Conservation (phyloP, 2,113 vertebrate genomes). For the Mobula birostris region DNA sequence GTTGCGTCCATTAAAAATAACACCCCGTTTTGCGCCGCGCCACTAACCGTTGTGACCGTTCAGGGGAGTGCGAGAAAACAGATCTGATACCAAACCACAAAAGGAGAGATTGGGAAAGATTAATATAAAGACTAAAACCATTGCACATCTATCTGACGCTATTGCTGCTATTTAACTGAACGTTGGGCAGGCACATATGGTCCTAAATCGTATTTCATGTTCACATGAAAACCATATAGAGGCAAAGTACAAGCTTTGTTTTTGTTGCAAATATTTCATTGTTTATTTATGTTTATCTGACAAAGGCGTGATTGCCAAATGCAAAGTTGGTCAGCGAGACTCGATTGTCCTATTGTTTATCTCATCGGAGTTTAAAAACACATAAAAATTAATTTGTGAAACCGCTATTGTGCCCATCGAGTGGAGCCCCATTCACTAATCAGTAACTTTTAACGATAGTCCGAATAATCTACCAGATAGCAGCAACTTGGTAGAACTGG, state of each 20-base stretch:
- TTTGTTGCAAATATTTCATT: neutral
- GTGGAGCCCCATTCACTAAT: neutral
- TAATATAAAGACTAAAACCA: neutral
- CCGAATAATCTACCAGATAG: neutral
- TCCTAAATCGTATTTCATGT: neutral
- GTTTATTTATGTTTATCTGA: neutral
- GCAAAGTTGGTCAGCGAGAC: neutral
- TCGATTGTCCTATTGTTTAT: neutral
- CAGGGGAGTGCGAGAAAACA: neutral
- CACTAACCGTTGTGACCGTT: neutral
- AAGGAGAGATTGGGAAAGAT: neutral
- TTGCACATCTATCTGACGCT: neutral
- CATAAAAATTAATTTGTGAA: neutral
- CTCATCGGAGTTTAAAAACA: neutral
- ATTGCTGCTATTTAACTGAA: neutral
- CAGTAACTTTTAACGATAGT: neutral
- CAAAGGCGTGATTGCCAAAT: neutral
- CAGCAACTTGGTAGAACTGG: neutral
- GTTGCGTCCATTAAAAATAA: neutral
- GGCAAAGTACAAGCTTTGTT: neutral
- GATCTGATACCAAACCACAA: neutral
- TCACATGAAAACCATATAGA: neutral
- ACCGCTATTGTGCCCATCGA: neutral
- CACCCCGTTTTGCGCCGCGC: neutral
- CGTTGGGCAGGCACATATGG: neutral